Percentiles rank a stretch among this genome's conserved stretches.
Conservation (phyloP, 1,140 invertebrate genomes). For the Achroia grisella region DNA sequence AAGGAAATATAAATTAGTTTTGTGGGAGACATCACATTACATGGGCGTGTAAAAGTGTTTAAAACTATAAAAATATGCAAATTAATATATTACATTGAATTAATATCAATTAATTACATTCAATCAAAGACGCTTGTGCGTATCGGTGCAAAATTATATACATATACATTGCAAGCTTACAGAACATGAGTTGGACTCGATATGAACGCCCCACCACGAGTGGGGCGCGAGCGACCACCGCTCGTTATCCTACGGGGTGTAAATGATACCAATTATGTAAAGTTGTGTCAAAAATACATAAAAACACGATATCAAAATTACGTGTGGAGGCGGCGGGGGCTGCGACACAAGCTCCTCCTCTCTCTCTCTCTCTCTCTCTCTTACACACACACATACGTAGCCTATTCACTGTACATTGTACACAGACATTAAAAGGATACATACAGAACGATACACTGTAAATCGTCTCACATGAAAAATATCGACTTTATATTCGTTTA, state of each 20-base stretch:
- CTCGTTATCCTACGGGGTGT: conserved; percentile 6
- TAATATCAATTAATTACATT: too few species aligned
- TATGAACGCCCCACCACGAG: neutral
- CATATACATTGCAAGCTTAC: neutral
- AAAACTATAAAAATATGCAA: too few species aligned
- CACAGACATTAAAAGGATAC: conserved; percentile 3
- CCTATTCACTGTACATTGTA: neutral
- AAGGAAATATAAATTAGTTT: too few species aligned
- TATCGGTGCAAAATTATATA: neutral
- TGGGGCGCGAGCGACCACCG: neutral
- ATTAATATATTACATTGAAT: neutral
- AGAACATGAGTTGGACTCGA: conserved; percentile 2
- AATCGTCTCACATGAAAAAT: conserved; percentile 1
- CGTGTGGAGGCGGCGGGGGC: conserved; percentile 1
- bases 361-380: too few species aligned
- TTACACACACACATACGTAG: too few species aligned
- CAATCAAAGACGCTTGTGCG: too few species aligned
- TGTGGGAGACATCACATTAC: too few species aligned
- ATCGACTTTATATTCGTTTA: neutral
- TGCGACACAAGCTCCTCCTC: neutral
- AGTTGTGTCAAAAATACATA: conserved; percentile 28
- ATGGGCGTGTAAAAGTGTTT: too few species aligned
- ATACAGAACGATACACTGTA: conserved; percentile 1
- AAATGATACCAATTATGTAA: conserved; percentile 27
- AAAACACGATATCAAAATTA: conserved; percentile 18